A percentile compares a stretch with the other conserved stretches of the same genome.
Conservation (phyloP, 2,797 vertebrate species). For the Onychomys leucogaster region DNA sequence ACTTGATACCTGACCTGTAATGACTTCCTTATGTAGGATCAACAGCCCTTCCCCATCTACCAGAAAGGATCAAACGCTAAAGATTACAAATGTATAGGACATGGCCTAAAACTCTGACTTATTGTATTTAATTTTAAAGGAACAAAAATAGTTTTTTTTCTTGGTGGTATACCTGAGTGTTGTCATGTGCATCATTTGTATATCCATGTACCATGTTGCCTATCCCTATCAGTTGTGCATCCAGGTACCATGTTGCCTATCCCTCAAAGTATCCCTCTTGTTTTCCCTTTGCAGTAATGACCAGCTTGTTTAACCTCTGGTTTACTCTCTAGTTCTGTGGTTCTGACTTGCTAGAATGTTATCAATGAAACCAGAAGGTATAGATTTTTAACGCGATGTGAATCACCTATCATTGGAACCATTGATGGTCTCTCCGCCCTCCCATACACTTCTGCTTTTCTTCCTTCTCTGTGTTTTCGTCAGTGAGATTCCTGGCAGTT, state of each 20-base stretch:
- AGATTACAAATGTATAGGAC: neutral
- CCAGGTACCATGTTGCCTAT: neutral
- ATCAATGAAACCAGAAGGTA: neutral
- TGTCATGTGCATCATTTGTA: neutral
- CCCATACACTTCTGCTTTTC: no score
- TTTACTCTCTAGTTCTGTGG: neutral
- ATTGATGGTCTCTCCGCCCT: no score
- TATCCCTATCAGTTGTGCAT: neutral
- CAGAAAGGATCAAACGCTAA: neutral
- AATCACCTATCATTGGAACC: neutral
- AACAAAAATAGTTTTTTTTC: neutral
- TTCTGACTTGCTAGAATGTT: neutral
- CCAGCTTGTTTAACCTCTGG: neutral
- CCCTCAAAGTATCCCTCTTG: neutral
- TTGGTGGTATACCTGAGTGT: neutral
- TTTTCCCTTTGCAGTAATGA: neutral
- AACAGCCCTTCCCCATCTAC: conserved; percentile 47
- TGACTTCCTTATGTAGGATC: conserved; percentile 1
- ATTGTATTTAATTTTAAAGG: neutral
- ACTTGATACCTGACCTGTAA: conserved; percentile 69
- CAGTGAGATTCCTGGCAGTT: no score
- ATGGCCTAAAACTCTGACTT: neutral
- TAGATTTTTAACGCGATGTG: neutral
- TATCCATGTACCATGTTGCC: no score
- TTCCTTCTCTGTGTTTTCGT: no score